Evolutionary conservation across 2,113 vertebrate species (phyloP).

Genomic region (Entelurus aequoreus): DNA sequence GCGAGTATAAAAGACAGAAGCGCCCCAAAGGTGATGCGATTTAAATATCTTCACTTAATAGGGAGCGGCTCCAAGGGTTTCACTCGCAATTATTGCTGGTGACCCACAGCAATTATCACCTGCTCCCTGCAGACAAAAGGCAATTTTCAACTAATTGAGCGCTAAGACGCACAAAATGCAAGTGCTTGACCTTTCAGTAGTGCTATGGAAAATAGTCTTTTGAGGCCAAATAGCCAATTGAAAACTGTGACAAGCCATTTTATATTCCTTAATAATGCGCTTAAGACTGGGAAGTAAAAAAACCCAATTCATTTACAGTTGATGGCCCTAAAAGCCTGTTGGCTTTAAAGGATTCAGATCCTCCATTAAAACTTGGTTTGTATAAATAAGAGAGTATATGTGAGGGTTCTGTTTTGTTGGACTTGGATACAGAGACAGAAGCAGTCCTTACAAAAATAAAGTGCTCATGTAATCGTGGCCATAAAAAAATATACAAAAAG

Average conservation of each 20-base stretch:
- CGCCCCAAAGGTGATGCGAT: slow-evolving; percentile 70
- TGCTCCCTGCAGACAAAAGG: slow-evolving; percentile 76
- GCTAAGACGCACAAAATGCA: slow-evolving; percentile 71
- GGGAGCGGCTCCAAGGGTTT: slow-evolving; percentile 74
- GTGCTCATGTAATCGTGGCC: too few relatives aligned
- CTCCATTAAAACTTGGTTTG: not conserved
- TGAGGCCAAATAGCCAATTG: slow-evolving; percentile 23
- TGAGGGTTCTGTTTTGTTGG: too few relatives aligned
- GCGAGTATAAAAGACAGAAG: slow-evolving; percentile 35
- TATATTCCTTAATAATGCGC: slow-evolving; percentile 19
- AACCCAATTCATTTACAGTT: slow-evolving; percentile 8
- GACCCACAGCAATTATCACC: slow-evolving; percentile 85
- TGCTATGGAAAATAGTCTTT: slow-evolving; percentile 33
- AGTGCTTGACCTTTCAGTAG: slow-evolving; percentile 59
- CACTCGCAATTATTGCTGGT: slow-evolving; percentile 84
- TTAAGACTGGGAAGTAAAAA: slow-evolving; percentile 4
- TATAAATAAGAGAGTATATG: not conserved
- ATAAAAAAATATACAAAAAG: too few relatives aligned
- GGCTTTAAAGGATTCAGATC: slow-evolving; percentile 10
- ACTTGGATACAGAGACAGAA: too few relatives aligned
- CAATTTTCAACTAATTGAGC: slow-evolving; percentile 89
- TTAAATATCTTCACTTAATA: slow-evolving; percentile 89
- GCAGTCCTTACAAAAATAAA: not conserved
- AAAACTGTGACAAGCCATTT: slow-evolving; percentile 27
- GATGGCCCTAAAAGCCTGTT: slow-evolving; percentile 17